These are phyloP conservation scores for Myiopsitta monachus DNA, from an alignment of 2,113 vertebrate genomes.

Conservation along the genomic window DNA sequence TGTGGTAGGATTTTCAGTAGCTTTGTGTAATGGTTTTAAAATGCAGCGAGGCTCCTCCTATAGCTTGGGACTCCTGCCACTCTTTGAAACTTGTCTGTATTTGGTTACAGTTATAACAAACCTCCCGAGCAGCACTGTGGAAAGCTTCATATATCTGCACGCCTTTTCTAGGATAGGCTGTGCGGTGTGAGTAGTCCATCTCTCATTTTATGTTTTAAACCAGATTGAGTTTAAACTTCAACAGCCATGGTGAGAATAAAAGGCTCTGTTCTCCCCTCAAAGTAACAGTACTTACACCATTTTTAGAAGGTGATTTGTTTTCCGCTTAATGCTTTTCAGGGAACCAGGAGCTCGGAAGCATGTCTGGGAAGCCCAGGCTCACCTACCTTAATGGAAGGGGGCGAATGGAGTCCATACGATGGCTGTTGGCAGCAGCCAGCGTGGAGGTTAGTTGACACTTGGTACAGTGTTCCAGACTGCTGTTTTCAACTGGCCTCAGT, in stretches of 20 bases:
- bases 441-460: constrained; percentile 76
- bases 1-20: not conserved
- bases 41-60: not conserved
- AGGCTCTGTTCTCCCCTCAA: not conserved
- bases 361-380: constrained; percentile 82
- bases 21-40: not conserved
- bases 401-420: constrained; percentile 88
- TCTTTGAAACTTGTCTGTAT: not conserved
- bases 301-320: not conserved
- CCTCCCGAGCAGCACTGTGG: not conserved
- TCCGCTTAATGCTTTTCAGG: constrained; percentile 37
- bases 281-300: not conserved
- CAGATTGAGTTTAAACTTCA: not conserved
- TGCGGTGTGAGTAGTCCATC: not conserved
- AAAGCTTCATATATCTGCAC: not conserved
- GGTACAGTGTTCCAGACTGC: not conserved
- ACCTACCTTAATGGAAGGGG: constrained; percentile 87
- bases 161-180: not conserved
- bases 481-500: not conserved
- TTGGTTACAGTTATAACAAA: not conserved
- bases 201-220: not conserved
- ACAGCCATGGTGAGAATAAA: not conserved
- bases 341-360: constrained; percentile 21
- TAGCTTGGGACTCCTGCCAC: not conserved
- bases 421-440: constrained; percentile 83